Base-by-base conservation (phyloP, 2,113 vertebrate species). In the Neodontobutis hainanensis region DNA sequence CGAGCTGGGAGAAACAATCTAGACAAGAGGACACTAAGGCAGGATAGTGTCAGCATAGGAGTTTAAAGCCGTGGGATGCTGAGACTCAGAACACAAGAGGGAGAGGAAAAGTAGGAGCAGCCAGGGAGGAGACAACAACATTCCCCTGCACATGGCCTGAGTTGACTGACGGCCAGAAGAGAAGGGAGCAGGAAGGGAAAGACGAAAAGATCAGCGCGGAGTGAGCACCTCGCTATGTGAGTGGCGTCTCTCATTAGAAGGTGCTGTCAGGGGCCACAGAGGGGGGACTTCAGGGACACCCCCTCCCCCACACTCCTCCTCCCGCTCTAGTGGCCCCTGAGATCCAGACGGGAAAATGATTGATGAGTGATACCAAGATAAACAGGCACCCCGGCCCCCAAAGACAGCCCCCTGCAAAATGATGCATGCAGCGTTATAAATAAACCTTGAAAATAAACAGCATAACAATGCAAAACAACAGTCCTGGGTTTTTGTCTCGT, bases 221-320 rank as follows among this genome's bases (percentile, higher is more conserved):
- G 68, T 44, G 75, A 68, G 73, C 73, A 14, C 27, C 69, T 81
- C 70, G 12, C 65, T 57, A 63, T 90, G 84, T 91, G 91, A 93
- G 84, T 92, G 92, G 89, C 88, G 80, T 90, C 87, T 92, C 89
- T 92, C 90, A 93, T 93, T 93, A 93, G 91, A 88, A 89, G 89
- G 87, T 85, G 89, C 81, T 88, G 89, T 92, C 89, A 88, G 87
- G 90, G 90, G 91, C 87, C 85, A 87, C 81, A 80, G 80, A 89
- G 78, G 75, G 75, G 72, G 83, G 87, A 80, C 85, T 87, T 74
- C 68, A 73, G 86, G 83, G 86, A 89, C 75, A 83, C 78, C 83
- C 35, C 68, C 57, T 67, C 75, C 70, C 72, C 52, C 32, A n/a
- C 34, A 11, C 52, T 64, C 61, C 74, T 64, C 75, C 74, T 61